Percentiles rank a stretch among this genome's conserved stretches.
These are phyloP conservation scores for Argyresthia goedartella DNA, from an alignment of 2,888 invertebrate species.

Conservation along the genomic window DNA sequence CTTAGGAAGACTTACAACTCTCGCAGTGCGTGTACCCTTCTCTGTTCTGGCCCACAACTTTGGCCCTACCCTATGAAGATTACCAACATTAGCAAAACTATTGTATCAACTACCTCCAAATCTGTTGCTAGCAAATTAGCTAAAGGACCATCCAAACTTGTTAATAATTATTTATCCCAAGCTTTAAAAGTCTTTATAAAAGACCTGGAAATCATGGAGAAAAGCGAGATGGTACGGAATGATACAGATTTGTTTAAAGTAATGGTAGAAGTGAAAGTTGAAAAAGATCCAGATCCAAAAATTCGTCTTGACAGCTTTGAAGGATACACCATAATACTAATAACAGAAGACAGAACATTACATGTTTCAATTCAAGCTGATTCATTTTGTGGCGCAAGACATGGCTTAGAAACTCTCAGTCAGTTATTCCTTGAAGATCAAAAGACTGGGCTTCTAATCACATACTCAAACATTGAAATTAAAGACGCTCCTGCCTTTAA, in stretches of 20 bases:
- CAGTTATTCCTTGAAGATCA: constrained; percentile 83
- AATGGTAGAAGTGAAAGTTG: constrained; percentile 59
- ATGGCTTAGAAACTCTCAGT: constrained; percentile 80
- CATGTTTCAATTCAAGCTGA: constrained; percentile 68
- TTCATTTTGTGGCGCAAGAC: constrained; percentile 81
- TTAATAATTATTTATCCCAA: constrained; percentile 36
- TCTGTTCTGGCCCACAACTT: constrained; percentile 77
- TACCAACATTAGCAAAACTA: constrained; percentile 69
- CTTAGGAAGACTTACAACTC: constrained; percentile 31
- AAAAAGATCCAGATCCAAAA: constrained; percentile 64
- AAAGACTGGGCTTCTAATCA: constrained; percentile 69
- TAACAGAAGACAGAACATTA: constrained; percentile 23
- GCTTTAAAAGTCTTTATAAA: constrained; percentile 63
- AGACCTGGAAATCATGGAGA: constrained; percentile 55
- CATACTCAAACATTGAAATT: constrained; percentile 71
- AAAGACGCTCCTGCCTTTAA: constrained; percentile 81
- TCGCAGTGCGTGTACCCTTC: constrained; percentile 77
- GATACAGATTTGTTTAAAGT: constrained; percentile 13
- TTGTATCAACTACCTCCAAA: constrained; percentile 65
- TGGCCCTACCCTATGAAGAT: constrained; percentile 85
- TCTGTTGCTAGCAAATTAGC: constrained; percentile 64
- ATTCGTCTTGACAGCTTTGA: constrained; percentile 78
- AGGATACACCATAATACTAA: constrained; percentile 74
- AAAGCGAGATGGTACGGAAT: constrained; percentile 28
- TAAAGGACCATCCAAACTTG: constrained; percentile 35